Evolutionary conservation across 2,888 invertebrate genomes (phyloP).

Genomic region (Nymphalis urticae): DNA sequence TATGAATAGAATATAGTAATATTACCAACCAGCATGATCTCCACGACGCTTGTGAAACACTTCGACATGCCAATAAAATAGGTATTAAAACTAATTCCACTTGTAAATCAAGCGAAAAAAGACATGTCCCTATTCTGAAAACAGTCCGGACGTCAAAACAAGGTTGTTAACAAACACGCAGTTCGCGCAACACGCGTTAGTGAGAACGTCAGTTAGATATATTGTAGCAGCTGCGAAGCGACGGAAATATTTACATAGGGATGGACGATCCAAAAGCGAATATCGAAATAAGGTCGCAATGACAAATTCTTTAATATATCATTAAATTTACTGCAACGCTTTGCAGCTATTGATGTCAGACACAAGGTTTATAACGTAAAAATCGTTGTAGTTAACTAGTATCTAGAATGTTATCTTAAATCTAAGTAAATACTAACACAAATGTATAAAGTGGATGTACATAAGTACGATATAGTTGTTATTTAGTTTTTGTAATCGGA

Average conservation of each 20-base stretch:
- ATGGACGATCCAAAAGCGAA: slow-evolving; percentile 33
- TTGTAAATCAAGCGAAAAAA: slow-evolving; percentile 40
- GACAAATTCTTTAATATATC: not conserved
- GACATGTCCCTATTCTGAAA: slow-evolving; percentile 55
- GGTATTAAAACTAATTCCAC: slow-evolving; percentile 31
- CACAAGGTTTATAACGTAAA: no score
- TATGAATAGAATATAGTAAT: not conserved
- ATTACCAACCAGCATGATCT: not conserved
- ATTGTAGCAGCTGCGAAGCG: slow-evolving; percentile 65
- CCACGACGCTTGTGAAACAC: slow-evolving; percentile 5
- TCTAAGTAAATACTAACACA: no score
- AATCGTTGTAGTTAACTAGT: no score
- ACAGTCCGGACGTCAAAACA: slow-evolving; percentile 74
- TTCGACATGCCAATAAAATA: slow-evolving; percentile 15
- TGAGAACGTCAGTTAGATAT: slow-evolving; percentile 55
- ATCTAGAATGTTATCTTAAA: no score
- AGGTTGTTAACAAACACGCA: slow-evolving; percentile 72
- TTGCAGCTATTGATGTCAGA: no score
- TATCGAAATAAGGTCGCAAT: slow-evolving; percentile 12
- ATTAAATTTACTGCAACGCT: no score
- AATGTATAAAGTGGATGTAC: no score
- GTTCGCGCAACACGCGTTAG: slow-evolving; percentile 54
- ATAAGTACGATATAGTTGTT: no score
- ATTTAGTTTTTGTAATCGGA: no score
- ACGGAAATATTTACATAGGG: slow-evolving; percentile 64